These are phyloP conservation scores for Bemisia tabaci DNA, from an alignment of 1,140 invertebrate species.

Conservation along the genomic window DNA sequence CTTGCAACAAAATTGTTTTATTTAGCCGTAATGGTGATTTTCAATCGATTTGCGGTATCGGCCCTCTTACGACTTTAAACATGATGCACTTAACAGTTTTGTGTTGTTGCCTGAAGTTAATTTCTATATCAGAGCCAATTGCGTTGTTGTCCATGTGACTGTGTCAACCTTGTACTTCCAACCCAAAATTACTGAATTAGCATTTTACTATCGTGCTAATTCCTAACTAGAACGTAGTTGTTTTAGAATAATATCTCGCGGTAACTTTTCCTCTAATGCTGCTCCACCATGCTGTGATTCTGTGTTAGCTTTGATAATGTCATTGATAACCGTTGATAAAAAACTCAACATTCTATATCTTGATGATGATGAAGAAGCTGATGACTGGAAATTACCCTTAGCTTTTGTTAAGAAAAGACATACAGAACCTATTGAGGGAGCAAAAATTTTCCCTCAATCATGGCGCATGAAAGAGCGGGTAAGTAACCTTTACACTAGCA, in stretches of 20 bases:
- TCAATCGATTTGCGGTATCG: too few species aligned
- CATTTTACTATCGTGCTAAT: too few species aligned
- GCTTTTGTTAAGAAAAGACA: conserved; percentile 57
- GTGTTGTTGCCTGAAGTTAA: neutral
- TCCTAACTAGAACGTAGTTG: too few species aligned
- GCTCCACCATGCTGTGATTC: too few species aligned
- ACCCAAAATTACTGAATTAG: too few species aligned
- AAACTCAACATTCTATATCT: neutral
- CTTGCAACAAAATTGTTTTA: too few species aligned
- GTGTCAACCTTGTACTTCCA: too few species aligned
- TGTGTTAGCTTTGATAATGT: too few species aligned
- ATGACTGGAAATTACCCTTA: conserved; percentile 47
- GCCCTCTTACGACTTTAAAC: too few species aligned
- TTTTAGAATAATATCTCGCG: too few species aligned
- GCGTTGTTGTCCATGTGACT: neutral
- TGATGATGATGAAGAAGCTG: conserved; percentile 14
- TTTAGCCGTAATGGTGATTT: too few species aligned
- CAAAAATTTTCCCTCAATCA: conserved; percentile 55
- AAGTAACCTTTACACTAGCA: conserved; percentile 21
- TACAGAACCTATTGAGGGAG: conserved; percentile 56
- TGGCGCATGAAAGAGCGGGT: conserved; percentile 89
- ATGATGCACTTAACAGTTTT: neutral
- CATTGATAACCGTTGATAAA: neutral
- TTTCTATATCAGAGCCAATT: neutral
- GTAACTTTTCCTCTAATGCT: too few species aligned